A percentile compares a stretch with the other conserved stretches of the same genome.
Conservation (phyloP, 2,888 invertebrate species). For the Apamea anceps region DNA sequence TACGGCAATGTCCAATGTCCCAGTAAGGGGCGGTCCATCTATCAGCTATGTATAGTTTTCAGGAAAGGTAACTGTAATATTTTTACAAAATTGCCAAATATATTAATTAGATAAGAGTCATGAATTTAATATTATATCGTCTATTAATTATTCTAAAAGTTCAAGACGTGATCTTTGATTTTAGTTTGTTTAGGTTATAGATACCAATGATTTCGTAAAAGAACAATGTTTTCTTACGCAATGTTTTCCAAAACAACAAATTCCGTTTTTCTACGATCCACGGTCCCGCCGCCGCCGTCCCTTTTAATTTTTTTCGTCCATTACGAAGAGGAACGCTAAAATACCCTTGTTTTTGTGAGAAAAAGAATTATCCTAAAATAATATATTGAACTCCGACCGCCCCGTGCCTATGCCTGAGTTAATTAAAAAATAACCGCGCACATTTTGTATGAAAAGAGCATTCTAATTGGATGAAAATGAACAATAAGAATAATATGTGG, state of each 20-base stretch:
- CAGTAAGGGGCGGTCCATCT: no score
- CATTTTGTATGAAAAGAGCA: slow-evolving; percentile 54
- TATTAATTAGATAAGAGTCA: no score
- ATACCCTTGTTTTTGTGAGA: slow-evolving; percentile 49
- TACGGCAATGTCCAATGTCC: no score
- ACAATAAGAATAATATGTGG: neutral
- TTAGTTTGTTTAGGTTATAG: neutral
- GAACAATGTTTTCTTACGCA: neutral
- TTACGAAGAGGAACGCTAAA: slow-evolving; percentile 51
- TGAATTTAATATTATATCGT: neutral
- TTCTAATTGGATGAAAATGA: slow-evolving; percentile 46
- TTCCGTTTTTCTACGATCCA: slow-evolving; percentile 21
- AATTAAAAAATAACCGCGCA: slow-evolving; percentile 63
- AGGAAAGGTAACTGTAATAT: no score
- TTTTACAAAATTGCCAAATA: no score
- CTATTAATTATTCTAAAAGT: neutral
- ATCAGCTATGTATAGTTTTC: no score
- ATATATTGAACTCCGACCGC: slow-evolving; percentile 60
- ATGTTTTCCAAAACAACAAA: slow-evolving; percentile 6
- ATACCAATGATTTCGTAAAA: slow-evolving; percentile 4
- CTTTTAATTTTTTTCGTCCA: slow-evolving; percentile 55
- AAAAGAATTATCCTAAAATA: slow-evolving; percentile 62
- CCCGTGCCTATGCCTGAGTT: slow-evolving; percentile 22
- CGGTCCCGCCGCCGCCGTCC: slow-evolving; percentile 12
- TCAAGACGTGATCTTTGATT: neutral